Conservation (phyloP, 2,113 vertebrate genomes). For the Stigmatopora nigra region DNA sequence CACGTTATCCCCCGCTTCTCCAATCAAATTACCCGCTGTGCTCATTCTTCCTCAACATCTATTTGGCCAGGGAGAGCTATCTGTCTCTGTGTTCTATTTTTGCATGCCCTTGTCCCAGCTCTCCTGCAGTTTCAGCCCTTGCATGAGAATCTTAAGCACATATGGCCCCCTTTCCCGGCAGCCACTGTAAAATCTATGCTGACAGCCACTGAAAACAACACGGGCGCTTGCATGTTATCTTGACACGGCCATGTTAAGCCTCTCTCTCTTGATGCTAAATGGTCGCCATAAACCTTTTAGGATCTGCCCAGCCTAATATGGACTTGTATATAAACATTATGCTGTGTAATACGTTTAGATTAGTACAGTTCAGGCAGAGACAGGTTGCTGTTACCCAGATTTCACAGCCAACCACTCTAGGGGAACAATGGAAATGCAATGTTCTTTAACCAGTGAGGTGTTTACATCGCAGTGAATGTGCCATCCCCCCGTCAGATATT, state of each 20-base stretch:
- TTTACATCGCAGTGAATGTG: slow-evolving; percentile 34
- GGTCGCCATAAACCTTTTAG: slow-evolving; percentile 75
- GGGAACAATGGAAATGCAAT: slow-evolving; percentile 36
- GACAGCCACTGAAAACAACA: slow-evolving; percentile 77
- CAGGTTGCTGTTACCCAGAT: slow-evolving; percentile 37
- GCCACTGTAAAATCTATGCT: slow-evolving; percentile 74
- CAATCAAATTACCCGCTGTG: slow-evolving; percentile 60
- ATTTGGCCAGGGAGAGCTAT: slow-evolving; percentile 55
- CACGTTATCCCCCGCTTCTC: slow-evolving; percentile 50
- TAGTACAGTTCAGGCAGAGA: slow-evolving; percentile 39
- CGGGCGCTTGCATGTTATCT: slow-evolving; percentile 76
- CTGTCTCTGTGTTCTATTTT: slow-evolving; percentile 66
- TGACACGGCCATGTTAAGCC: slow-evolving; percentile 75
- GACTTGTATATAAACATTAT: slow-evolving; percentile 66
- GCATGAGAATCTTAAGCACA: slow-evolving; percentile 66
- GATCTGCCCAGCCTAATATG: slow-evolving; percentile 65
- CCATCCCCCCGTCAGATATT: slow-evolving; percentile 18
- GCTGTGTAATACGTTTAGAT: slow-evolving; percentile 66
- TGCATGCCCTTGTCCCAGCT: slow-evolving; percentile 44
- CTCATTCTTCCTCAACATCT: slow-evolving; percentile 58
- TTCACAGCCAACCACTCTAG: slow-evolving; percentile 38
- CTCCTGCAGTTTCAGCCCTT: slow-evolving; percentile 59
- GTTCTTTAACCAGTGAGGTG: slow-evolving; percentile 40
- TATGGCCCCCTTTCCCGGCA: slow-evolving; percentile 51
- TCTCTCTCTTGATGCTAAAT: slow-evolving; percentile 69